phyloP scores from a whole-genome alignment of 1,140 invertebrate genomes.

The Drosophila baimaii region DNA sequence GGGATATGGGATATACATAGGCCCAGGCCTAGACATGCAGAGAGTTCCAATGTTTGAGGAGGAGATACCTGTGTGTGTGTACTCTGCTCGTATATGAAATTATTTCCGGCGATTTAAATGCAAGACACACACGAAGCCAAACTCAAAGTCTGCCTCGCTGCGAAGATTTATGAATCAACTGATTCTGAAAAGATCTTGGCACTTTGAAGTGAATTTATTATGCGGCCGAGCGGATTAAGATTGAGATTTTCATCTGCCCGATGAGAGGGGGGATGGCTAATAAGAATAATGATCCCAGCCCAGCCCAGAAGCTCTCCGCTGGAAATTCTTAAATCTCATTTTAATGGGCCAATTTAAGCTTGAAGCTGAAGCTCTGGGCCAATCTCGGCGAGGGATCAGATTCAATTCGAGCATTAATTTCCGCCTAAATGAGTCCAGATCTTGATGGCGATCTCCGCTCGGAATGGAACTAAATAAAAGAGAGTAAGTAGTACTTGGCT shows the following conservation, averaged over 20 bases:
- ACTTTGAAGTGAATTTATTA: constrained; percentile 31
- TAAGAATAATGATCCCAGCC: constrained; percentile 35
- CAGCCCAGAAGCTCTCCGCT: constrained; percentile 18
- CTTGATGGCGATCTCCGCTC: constrained; percentile 23
- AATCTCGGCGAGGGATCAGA: constrained; percentile 14
- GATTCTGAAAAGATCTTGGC: constrained; percentile 28
- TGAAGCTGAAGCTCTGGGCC: neutral
- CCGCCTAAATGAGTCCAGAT: constrained; percentile 33
- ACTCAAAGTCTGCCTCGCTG: constrained; percentile 42
- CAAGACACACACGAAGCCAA: constrained; percentile 73
- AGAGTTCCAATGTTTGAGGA: constrained; percentile 55
- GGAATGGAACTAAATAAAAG: constrained; percentile 29
- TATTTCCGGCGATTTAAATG: constrained; percentile 82
- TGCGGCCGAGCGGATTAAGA: constrained; percentile 4
- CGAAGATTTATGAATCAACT: constrained; percentile 49
- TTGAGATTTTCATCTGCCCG: constrained; percentile 26
- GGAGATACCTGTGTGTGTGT: constrained; percentile 31
- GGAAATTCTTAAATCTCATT: constrained; percentile 46
- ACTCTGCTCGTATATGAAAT: constrained; percentile 66
- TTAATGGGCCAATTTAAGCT: constrained; percentile 41
- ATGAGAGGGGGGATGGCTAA: constrained; percentile 8
- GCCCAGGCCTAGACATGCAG: constrained; percentile 19
- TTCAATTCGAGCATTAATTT: constrained; percentile 38
- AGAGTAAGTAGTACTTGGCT: constrained; percentile 5
- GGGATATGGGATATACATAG: constrained; percentile 26